phyloP scores from a whole-genome alignment of 2,888 invertebrate genomes.

The Lottia gigantea region DNA sequence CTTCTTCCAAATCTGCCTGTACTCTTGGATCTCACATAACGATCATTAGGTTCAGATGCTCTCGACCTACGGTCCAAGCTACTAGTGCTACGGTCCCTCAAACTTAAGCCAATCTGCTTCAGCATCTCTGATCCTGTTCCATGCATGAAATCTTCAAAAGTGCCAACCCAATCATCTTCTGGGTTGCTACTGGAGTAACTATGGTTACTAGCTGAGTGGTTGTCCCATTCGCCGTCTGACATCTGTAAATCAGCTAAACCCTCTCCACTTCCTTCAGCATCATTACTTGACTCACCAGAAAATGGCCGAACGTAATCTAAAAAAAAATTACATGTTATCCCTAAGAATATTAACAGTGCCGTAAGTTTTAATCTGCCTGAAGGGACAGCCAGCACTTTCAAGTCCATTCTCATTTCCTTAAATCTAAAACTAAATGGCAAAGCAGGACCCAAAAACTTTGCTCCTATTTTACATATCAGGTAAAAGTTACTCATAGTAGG shows the following conservation, averaged over 20 bases:
- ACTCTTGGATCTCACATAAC: conserved; percentile 17
- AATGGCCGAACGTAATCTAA: conserved; percentile 23
- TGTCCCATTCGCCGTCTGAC: conserved; percentile 46
- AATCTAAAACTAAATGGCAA: no score
- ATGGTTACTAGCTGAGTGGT: conserved; percentile 40
- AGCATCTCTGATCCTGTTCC: conserved; percentile 52
- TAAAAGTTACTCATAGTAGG: no score
- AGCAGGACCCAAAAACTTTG: no score
- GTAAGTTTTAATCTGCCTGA: no score
- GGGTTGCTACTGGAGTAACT: conserved; percentile 42
- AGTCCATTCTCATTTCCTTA: no score
- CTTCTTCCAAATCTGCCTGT: conserved; percentile 12
- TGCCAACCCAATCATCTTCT: conserved; percentile 50
- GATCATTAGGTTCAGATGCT: conserved; percentile 23
- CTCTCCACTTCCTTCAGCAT: conserved; percentile 43
- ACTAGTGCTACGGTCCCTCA: conserved; percentile 46
- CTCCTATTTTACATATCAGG: no score
- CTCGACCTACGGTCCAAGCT: conserved; percentile 43
- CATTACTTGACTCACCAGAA: conserved; percentile 37
- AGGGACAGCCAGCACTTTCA: no score
- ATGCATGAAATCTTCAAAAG: conserved; percentile 52
- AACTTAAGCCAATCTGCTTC: conserved; percentile 47
- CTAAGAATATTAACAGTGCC: no score
- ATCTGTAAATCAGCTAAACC: conserved; percentile 36
- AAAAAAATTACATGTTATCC: no score